Evolutionary conservation across 2,113 vertebrate genomes (phyloP), one percentile per base, ranked within the genome.

Genomic region (Uria lomvia): DNA sequence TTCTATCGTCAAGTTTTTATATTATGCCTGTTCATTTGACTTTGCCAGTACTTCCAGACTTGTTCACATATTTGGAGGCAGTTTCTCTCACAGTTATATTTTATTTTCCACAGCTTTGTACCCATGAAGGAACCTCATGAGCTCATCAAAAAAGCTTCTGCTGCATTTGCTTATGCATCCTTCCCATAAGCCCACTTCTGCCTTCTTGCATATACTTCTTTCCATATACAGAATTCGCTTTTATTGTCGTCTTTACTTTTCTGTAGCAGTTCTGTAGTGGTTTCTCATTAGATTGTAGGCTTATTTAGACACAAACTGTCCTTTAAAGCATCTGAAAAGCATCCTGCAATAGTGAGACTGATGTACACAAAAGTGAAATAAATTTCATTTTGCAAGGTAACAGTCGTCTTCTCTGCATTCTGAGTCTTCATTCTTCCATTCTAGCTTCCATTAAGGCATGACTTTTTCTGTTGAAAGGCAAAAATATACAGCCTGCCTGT

Each of bases 401-500:
- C 63, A 20, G 47, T 88, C 4, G 1, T 56, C 52, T 88, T 90
- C 89, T 93, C 63, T 92, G 42, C 73, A 65, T 94, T 95, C 52
- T 27, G 45, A 86, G 55, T 81, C 70, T 56, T 88, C 3, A 0
- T 94, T 94, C 58, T 89, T 88, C 76, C 66, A 65, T 92, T 94
- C 62, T 74, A 77, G 18, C 77, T 97, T 93, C 86, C 52, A 77
- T 89, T 90, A 92, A 96, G 56, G 84, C 95, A 87, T 77, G 70
- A 65, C 10, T 95, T 84, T 97, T 94, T 87, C 90, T 85, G 76
- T 77, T 92, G 89, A 94, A 96, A 97, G 82, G 89, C 90, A 85
- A 95, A 96, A 96, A 93, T 90, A 91, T 85, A 97, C 75, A 94
- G 92, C 83, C 91, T 95, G 94, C 90, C 94, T 94, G 42, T 92